phyloP scores from a whole-genome alignment of 2,797 vertebrate genomes.

The Crocidura indochinensis region DNA sequence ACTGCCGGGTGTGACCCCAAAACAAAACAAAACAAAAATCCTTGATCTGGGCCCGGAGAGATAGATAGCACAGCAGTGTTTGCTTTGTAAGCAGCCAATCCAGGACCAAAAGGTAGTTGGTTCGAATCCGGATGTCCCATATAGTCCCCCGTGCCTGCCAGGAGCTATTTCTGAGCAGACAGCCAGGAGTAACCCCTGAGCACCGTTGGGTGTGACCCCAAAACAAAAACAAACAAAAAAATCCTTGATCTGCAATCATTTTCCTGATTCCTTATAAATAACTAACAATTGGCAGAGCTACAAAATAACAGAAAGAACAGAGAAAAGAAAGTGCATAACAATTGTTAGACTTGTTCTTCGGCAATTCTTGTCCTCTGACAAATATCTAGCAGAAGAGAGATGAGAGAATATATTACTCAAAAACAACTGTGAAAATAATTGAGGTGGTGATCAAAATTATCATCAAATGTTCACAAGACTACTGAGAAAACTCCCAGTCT shows the following conservation, averaged over 20 bases:
- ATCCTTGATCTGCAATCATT: background rate
- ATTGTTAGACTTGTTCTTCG: background rate
- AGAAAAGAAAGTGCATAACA: background rate
- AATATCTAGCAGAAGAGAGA: background rate
- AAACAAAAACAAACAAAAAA: too few species aligned
- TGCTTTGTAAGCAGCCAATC: too few species aligned
- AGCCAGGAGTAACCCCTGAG: too few species aligned
- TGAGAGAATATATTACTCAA: rapidly evolving
- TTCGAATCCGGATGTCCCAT: too few species aligned
- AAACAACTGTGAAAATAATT: background rate
- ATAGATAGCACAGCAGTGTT: too few species aligned
- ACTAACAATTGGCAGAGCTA: rapidly evolving
- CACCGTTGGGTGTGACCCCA: too few species aligned
- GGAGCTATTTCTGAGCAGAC: too few species aligned
- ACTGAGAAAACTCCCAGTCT: background rate
- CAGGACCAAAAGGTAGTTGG: too few species aligned
- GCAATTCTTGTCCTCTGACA: background rate
- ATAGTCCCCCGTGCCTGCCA: too few species aligned
- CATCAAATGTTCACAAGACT: background rate
- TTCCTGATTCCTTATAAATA: background rate
- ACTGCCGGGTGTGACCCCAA: too few species aligned
- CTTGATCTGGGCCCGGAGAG: too few species aligned
- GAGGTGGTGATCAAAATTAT: background rate
- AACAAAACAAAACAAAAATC: too few species aligned
- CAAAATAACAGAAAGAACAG: background rate